Percentiles rank a stretch among this genome's conserved stretches.
Evolutionary conservation across 2,113 vertebrate genomes (phyloP).

Genomic region (Lagenorhynchus albirostris): DNA sequence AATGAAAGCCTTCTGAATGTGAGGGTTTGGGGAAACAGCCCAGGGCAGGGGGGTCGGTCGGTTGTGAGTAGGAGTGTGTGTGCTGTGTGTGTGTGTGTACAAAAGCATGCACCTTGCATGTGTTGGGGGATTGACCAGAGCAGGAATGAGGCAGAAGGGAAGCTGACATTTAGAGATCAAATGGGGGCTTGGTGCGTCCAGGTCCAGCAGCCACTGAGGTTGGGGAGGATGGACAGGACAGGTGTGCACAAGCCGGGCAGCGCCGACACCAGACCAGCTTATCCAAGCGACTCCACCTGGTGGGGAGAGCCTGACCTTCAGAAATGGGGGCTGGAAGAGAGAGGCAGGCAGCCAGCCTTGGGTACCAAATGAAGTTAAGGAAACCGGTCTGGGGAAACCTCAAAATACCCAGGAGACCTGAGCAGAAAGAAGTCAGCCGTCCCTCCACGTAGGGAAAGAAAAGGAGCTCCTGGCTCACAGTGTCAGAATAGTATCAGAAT

Average conservation of each 20-base stretch:
- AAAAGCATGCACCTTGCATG: too few relatives aligned
- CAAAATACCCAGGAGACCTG: not conserved
- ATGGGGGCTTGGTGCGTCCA: not conserved
- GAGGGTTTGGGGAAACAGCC: not conserved
- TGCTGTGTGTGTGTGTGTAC: not conserved
- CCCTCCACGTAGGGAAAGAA: not conserved
- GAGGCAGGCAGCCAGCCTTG: not conserved
- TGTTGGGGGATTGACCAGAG: not conserved
- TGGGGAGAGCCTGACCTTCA: not conserved
- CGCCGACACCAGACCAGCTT: not conserved
- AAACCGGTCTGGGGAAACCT: not conserved
- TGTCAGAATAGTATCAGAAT: not conserved
- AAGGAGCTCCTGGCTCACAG: not conserved
- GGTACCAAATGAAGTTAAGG: not conserved
- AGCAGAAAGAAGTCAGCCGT: not conserved
- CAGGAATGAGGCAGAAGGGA: not conserved
- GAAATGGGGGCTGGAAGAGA: not conserved
- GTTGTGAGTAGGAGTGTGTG: not conserved
- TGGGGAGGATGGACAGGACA: not conserved
- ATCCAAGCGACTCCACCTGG: not conserved
- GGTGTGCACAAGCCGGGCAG: not conserved
- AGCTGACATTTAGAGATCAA: not conserved
- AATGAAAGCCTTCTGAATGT: not conserved
- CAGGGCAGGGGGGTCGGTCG: not conserved
- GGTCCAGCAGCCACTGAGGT: not conserved